Evolutionary conservation across 2,888 invertebrate species (phyloP).

Genomic region (Sarcophaga carnaria): DNA sequence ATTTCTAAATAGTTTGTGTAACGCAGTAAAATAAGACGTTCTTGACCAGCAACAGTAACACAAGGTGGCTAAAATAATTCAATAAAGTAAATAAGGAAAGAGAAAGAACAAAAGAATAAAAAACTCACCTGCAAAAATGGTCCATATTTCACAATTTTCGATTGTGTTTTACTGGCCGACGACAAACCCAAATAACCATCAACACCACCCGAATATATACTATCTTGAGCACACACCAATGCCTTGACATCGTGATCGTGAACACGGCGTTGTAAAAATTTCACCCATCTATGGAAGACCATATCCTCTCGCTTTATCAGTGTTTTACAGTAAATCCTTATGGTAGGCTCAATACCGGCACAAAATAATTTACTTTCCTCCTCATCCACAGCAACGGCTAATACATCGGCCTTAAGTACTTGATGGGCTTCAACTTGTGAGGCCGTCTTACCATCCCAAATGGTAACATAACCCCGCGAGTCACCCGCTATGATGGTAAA

Average conservation of each 20-base stretch:
- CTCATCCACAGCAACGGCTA: slow-evolving; percentile 88
- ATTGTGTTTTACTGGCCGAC: slow-evolving; percentile 84
- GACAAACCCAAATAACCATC: slow-evolving; percentile 90
- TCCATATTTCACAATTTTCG: slow-evolving; percentile 85
- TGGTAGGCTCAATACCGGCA: slow-evolving; percentile 91
- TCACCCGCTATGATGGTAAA: slow-evolving; percentile 94
- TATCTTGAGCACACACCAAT: slow-evolving; percentile 84
- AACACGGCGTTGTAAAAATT: slow-evolving; percentile 88
- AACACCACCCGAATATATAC: slow-evolving; percentile 90
- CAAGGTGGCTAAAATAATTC: slow-evolving; percentile 80
- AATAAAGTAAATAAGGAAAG: not conserved
- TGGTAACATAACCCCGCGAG: slow-evolving; percentile 90
- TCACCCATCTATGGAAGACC: slow-evolving; percentile 88
- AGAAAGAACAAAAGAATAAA: not conserved
- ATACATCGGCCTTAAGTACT: slow-evolving; percentile 91
- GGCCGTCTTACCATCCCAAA: slow-evolving; percentile 93
- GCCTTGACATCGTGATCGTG: slow-evolving; percentile 95
- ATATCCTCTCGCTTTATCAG: slow-evolving; percentile 83
- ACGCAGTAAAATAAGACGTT: slow-evolving; percentile 84
- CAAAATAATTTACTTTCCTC: slow-evolving; percentile 88
- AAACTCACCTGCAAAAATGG: slow-evolving; percentile 85
- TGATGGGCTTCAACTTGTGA: slow-evolving; percentile 90
- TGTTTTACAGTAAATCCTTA: slow-evolving; percentile 89
- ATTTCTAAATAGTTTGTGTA: slow-evolving; percentile 85
- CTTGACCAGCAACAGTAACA: slow-evolving; percentile 83